Evolutionary conservation across 2,113 vertebrate genomes (phyloP), one percentile per base, ranked within the genome.

Genomic region (Pycnonotus jocosus): DNA sequence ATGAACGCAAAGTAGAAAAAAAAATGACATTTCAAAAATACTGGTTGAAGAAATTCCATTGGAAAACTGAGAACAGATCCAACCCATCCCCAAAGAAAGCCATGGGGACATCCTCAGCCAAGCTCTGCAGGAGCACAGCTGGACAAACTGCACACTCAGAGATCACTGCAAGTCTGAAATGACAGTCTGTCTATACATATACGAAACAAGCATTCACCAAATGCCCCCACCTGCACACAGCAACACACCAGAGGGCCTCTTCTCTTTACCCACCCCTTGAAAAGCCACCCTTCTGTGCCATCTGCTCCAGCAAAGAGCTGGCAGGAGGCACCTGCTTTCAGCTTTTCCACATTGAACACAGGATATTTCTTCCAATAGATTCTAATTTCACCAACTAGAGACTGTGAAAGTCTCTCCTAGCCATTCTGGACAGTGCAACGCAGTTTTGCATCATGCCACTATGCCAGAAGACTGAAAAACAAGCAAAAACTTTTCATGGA

Each of bases 301-400:
- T 28, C 33, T 72, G 42, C 54, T 70, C 17, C 60, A 50, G 40
- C 7, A 13, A 60, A 35, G 18, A 20, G 42, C 37, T 82, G 44
- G n/a, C 84, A 84, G 56, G 20, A 62, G n/a, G 24, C 47, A 81
- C 24, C 35, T 42, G 24, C 42, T 15, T 15, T 23, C 1, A 2
- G 76, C 42, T 83, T 8, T n/a, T n/a, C 44, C 0, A 0, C 27
- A 31, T 33, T 7, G 15, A 62, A 50, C 12, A 30, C 1, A 0
- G 42, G 33, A 15, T 8, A 9, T 12, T 33, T 9, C 30, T 48
- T 80, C 12, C 53, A 20, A 7, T 0, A 5, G 15, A 18, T 28
- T 73, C n/a, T 4, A 2, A 28, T 33, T 51, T n/a, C 73, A 37
- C 37, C 47, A 56, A 6, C 19, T 2, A 6, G 8, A 5, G 17